Evolutionary conservation across 1,140 invertebrate genomes (phyloP).

Genomic region (Cardiocondyla obscurior): DNA sequence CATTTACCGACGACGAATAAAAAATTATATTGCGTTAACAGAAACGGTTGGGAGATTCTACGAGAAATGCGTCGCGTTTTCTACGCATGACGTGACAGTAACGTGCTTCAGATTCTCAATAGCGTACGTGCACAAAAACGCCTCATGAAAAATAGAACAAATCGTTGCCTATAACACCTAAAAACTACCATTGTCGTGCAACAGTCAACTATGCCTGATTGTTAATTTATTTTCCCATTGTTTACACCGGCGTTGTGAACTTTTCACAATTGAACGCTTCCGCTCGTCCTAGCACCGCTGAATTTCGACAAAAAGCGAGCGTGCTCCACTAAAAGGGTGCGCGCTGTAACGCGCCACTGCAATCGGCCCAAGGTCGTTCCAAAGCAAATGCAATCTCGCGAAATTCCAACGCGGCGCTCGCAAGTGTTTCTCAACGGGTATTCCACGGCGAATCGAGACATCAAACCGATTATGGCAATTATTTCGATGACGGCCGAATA

Average conservation of each 20-base stretch:
- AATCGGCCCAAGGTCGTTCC: conserved; percentile 26
- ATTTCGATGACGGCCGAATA: conserved; percentile 26
- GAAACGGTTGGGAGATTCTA: neutral
- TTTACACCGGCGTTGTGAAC: neutral
- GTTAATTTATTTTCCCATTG: conserved; percentile 16
- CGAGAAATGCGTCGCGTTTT: conserved; percentile 17
- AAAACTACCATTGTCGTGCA: neutral
- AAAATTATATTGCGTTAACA: conserved; percentile 34
- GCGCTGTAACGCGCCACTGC: neutral
- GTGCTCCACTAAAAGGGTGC: neutral
- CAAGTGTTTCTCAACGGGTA: neutral
- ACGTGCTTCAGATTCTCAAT: neutral
- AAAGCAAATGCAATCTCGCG: conserved; percentile 30
- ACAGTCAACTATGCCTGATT: conserved; percentile 9
- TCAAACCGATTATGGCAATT: conserved; percentile 42
- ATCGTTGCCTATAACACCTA: neutral
- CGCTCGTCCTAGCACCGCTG: neutral
- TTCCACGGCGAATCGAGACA: neutral
- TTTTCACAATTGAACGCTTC: neutral
- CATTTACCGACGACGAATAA: conserved; percentile 15
- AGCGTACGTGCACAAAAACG: neutral
- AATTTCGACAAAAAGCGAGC: conserved; percentile 3
- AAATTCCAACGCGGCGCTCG: neutral
- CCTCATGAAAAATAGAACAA: neutral
- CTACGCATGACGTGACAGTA: neutral